phyloP scores from a whole-genome alignment of 2,888 invertebrate genomes.

The Agrochola lota region DNA sequence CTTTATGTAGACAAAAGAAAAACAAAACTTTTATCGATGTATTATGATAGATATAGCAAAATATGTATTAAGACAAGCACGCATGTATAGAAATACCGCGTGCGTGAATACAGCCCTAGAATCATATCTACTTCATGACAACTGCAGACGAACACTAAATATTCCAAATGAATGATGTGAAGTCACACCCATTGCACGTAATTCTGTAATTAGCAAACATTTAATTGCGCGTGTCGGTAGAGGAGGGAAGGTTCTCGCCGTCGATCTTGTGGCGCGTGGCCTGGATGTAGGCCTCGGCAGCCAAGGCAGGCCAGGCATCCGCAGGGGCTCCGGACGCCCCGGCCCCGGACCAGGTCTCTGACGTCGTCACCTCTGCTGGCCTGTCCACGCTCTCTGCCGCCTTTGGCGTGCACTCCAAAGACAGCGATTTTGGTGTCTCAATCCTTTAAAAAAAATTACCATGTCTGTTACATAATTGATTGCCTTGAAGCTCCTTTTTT shows the following conservation, averaged over 20 bases:
- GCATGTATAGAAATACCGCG: neutral
- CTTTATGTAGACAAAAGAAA: neutral
- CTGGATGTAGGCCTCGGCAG: constrained; percentile 85
- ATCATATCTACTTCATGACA: neutral
- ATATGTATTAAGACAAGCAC: neutral
- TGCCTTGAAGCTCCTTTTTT: neutral
- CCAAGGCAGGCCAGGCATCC: constrained; percentile 82
- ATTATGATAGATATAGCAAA: neutral
- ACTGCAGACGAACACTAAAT: constrained; percentile 2
- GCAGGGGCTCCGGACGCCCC: constrained; percentile 73
- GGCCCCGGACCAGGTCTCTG: constrained; percentile 81
- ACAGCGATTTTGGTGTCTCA: constrained; percentile 87
- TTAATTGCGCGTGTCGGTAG: constrained; percentile 88
- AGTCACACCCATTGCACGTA: constrained; percentile 6
- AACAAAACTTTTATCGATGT: neutral
- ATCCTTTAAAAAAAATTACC: constrained; percentile 73
- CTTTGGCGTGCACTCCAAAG: constrained; percentile 81
- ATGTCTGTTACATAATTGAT: constrained; percentile 9
- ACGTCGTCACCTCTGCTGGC: constrained; percentile 87
- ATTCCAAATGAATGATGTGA: constrained; percentile 5
- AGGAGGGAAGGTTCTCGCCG: constrained; percentile 87
- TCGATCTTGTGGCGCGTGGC: constrained; percentile 86
- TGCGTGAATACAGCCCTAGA: neutral
- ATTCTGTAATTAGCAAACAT: constrained; percentile 22
- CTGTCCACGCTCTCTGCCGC: constrained; percentile 80